Base-by-base conservation (phyloP, 2,113 vertebrate genomes). In the Serilophus lunatus region DNA sequence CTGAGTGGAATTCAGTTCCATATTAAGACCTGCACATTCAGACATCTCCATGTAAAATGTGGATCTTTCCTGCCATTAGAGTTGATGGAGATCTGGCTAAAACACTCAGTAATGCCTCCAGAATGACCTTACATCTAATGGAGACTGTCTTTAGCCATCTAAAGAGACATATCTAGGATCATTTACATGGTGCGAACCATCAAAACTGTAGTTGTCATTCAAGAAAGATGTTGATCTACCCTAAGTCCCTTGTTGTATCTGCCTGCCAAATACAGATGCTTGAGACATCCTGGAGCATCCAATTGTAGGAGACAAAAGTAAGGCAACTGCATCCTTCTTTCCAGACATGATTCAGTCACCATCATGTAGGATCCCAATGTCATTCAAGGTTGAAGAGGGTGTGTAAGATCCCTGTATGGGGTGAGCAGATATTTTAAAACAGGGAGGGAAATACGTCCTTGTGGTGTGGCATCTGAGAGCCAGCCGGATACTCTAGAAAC, bases 401-500 rank as follows among this genome's bases (percentile, higher is more conserved):
- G 45, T 1, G 1, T 36, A 45, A 45, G 35, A 63, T 12, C 9
- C 7, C 0, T 69, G 1, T 0, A 0, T 59, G 36, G 18, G 23
- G 5, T 53, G 88, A 71, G 24, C 29, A 94, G 31, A 3, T 92
- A 19, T 12, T 31, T 74, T 75, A 44, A 82, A 82, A 19, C 16
- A 33, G 33, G 6, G 40, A 57, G 33, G 65, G 26, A 69, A 72
- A 51, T 59, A 47, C 0, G 2, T 29, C 35, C 15, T 64, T 76
- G 57, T 72, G 50, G 13, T 36, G 35, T 25, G 70, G 56, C 65
- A 75, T 33, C 45, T 82, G 57, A 74, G 38, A 57, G n/a, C 44
- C 59, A 69, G 23, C 29, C 59, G 49, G 51, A 24, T 71, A 23
- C 28, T 33, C 26, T 63, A 74, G 36, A 36, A 49, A 40, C 10